Evolutionary conservation across 2,113 vertebrate species (phyloP), one percentile per base, ranked within the genome.

Genomic region (Chroicocephalus ridibundus): DNA sequence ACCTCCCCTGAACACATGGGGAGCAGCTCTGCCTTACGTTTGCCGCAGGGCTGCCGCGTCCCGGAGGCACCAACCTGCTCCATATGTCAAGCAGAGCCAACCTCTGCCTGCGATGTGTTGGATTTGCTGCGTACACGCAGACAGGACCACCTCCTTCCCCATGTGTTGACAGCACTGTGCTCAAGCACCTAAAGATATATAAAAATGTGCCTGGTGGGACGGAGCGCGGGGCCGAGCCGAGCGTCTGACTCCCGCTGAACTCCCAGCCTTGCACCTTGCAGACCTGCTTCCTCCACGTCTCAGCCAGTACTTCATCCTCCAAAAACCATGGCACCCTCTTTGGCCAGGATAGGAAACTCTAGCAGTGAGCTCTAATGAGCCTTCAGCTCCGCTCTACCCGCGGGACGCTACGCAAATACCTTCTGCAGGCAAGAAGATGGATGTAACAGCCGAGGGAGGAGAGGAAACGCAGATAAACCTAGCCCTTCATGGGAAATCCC

Each of bases 171-270:
- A 96, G 75, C 6, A 11, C 75, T 65, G 54, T 76, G 5, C 82
- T 95, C 70, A 38, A 44, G 91, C 96, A 94, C 93, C 94, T 96
- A 20, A 18, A 72, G 57, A 72, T 54, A 82, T 61, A 85, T 32
- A 85, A 87, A 52, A 85, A 76, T 2, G 44, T 2, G 44, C 19
- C 87, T 24, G 61, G 27, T 46, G 96, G 84, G 89, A 55, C 0
- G 1, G 61, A 47, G 55, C 1, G 0, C 0, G 0, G 25, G 49
- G 79, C 81, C 0, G 3, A 27, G 57, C 5, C 1, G 25, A 57
- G 47, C 3, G 2, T 5, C 57, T 6, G 7, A 16, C 58, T 44
- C 78, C 57, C 34, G 15, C 78, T 5, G 38, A 84, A 26, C 94
- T 76, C 6, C 0, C 69, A 62, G 80, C 21, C 74, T 71, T 42